Base-by-base conservation (phyloP, 2,113 vertebrate genomes). In the Dicerorhinus sumatrensis region DNA sequence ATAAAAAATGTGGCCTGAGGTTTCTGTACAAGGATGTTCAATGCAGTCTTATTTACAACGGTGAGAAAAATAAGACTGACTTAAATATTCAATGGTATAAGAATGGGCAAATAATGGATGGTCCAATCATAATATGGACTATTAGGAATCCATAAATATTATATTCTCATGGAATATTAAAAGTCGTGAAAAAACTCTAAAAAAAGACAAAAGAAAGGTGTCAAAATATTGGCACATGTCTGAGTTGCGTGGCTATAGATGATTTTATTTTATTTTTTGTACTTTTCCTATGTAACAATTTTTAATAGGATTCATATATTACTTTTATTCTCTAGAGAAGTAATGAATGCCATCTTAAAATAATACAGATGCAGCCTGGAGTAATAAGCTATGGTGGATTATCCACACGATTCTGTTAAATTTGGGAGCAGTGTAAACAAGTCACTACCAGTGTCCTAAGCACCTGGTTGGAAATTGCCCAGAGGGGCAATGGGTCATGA, bases 321-420 rank as follows among this genome's bases (percentile, higher is more conserved):
- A 72, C 77, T 90, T 91, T 86, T 14, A 25, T 39, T 48, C 48
- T 62, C 70, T 94, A 65, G 56, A 70, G 83, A 91, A 94, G n/a
- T 82, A 9, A 63, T 8, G 33, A 48, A 27, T 33, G 1, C 0
- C 11, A 10, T 65, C 56, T 84, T 88, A 63, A 73, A 39, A 84
- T 46, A 36, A 51, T 91, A 60, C 29, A 33, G 58, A 27, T 17
- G 21, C 29, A 27, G 70, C 9, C 14, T 27, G 27, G 3, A 48
- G 42, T 7, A 51, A 18, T 13, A 46, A 70, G 5, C 54, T 23
- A 0, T 1, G 2, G 31, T 27, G 12, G 9, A 20, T 81, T 5
- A 16, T 7, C 27, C 6, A 11, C 11, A 5, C 0, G 0, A 5
- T 27, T 69, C n/a, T 73, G 39, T 75, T 87, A 13, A 17, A 48